Percentiles rank a stretch among this genome's conserved stretches.
Evolutionary conservation across 2,797 vertebrate species (phyloP).

Genomic region (Sphaeramia orbicularis): DNA sequence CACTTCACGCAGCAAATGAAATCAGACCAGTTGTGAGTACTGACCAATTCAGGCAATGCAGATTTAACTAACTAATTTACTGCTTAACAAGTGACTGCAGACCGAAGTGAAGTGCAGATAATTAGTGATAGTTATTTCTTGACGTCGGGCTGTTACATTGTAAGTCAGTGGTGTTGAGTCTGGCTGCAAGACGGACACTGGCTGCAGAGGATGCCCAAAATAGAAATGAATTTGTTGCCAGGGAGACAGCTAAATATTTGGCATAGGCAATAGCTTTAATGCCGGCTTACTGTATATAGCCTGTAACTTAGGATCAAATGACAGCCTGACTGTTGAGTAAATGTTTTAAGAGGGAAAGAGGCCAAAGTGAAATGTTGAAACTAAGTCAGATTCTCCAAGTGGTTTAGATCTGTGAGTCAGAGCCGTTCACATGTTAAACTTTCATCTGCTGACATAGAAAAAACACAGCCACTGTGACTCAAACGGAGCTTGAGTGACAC

Average conservation of each 20-base stretch:
- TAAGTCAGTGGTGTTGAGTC: slow-evolving; percentile 33
- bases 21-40: neutral
- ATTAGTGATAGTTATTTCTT: slow-evolving; percentile 28
- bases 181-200: slow-evolving; percentile 15
- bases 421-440: neutral
- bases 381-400: slow-evolving; percentile 13
- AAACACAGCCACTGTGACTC: slow-evolving; percentile 22
- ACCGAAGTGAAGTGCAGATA: neutral
- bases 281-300: slow-evolving; percentile 49
- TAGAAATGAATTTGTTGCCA: slow-evolving; percentile 74
- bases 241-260: slow-evolving; percentile 78
- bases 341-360: neutral
- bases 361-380: slow-evolving; percentile 15
- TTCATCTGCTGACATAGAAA: slow-evolving; percentile 23
- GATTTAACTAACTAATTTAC: slow-evolving; percentile 33
- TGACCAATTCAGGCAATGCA: slow-evolving; percentile 22
- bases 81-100: slow-evolving; percentile 27
- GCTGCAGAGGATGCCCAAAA: slow-evolving; percentile 48
- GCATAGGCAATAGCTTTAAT: slow-evolving; percentile 39
- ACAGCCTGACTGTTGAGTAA: neutral
- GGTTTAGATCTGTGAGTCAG: slow-evolving; percentile 26
- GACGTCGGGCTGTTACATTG: slow-evolving; percentile 33
- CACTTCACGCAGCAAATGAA: slow-evolving; percentile 46
- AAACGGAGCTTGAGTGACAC: neutral
- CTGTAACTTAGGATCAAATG: slow-evolving; percentile 31